A percentile compares a stretch with the other conserved stretches of the same genome.
These are phyloP conservation scores for Aphyosemion australe DNA, from an alignment of 2,113 vertebrate genomes.

Conservation along the genomic window DNA sequence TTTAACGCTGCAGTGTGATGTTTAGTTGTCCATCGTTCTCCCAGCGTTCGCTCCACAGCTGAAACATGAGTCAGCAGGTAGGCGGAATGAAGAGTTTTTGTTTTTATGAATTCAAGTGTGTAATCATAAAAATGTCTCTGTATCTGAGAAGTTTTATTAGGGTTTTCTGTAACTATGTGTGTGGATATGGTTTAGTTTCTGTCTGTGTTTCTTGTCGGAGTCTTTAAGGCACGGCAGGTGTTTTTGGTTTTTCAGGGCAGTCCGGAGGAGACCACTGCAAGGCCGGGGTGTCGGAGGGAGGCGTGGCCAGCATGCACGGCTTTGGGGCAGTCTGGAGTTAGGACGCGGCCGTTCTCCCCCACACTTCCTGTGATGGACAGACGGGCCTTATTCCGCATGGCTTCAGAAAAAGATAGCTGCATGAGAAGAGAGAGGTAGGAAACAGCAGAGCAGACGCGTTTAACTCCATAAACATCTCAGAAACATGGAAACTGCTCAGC, in stretches of 20 bases:
- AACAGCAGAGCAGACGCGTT: slow-evolving; percentile 33
- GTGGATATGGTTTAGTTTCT: slow-evolving; percentile 28
- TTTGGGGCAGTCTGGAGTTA: slow-evolving; percentile 97
- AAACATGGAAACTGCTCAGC: slow-evolving; percentile 2
- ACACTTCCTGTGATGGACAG: slow-evolving; percentile 97
- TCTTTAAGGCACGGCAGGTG: slow-evolving; percentile 97
- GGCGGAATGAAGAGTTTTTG: slow-evolving; percentile 50
- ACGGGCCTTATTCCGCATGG: slow-evolving; percentile 99
- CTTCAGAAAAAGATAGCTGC: slow-evolving; percentile 97
- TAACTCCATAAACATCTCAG: not conserved
- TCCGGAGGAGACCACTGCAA: slow-evolving; percentile 97
- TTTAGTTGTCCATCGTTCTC: slow-evolving; percentile 38
- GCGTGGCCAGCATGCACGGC: slow-evolving; percentile 89
- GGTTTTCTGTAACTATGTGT: slow-evolving; percentile 53
- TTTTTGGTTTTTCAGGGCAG: slow-evolving; percentile 99
- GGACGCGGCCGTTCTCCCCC: slow-evolving; percentile 92
- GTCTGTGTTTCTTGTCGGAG: slow-evolving; percentile 59
- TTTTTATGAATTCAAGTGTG: slow-evolving; percentile 47
- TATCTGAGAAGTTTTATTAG: slow-evolving; percentile 43
- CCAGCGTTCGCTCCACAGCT: slow-evolving; percentile 35
- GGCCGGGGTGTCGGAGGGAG: slow-evolving; percentile 92
- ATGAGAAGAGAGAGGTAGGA: slow-evolving; percentile 55
- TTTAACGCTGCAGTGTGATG: slow-evolving; percentile 50
- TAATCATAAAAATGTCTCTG: slow-evolving; percentile 38
- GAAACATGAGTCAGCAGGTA: slow-evolving; percentile 61